A percentile compares a stretch with the other conserved stretches of the same genome.
phyloP scores from a whole-genome alignment of 1,140 invertebrate genomes.

The Lamellibrachia luymesi region DNA sequence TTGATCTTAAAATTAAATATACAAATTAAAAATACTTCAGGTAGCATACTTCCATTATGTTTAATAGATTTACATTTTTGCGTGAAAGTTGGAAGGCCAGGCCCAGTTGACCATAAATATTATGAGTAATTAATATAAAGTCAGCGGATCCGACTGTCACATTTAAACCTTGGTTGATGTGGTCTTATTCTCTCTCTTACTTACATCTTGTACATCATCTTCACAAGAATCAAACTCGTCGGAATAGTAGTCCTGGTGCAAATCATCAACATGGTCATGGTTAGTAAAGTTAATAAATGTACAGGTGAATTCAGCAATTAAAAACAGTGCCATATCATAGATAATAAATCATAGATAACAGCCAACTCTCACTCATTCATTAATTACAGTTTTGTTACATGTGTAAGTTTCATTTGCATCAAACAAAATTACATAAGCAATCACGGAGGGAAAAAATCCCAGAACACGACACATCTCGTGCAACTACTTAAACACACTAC shows the following conservation, averaged over 20 bases:
- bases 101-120: too few relatives aligned
- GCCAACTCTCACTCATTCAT: not conserved
- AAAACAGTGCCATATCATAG: not conserved
- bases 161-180: not conserved
- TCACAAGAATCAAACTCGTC: not conserved
- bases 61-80: not conserved
- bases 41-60: not conserved
- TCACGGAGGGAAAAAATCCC: too few relatives aligned
- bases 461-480: too few relatives aligned
- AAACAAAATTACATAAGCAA: not conserved
- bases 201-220: not conserved
- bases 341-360: not conserved
- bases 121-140: too few relatives aligned
- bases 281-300: not conserved
- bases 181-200: too few relatives aligned
- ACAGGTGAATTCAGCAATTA: not conserved
- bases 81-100: too few relatives aligned
- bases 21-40: not conserved
- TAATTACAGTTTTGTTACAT: too few relatives aligned
- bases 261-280: not conserved
- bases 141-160: too few relatives aligned
- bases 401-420: not conserved
- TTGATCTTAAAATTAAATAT: not conserved
- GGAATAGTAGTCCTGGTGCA: not conserved
- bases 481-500: too few relatives aligned